Evolutionary conservation across 2,888 invertebrate genomes (phyloP), one percentile per base, ranked within the genome.

Genomic region (Cataglyphis cursor): DNA sequence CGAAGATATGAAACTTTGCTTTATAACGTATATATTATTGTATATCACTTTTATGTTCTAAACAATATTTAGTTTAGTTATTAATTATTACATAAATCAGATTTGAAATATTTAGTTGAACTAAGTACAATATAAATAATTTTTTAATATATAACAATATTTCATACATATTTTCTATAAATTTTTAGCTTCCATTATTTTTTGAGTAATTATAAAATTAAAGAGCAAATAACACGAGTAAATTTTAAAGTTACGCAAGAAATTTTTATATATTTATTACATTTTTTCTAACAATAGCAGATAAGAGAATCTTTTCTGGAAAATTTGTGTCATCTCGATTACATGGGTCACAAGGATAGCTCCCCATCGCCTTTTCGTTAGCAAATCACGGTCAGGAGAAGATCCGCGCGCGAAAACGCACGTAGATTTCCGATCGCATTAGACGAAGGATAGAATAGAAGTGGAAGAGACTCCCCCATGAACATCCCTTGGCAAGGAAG

Each of bases 401-500:
- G 41, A 68, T 59, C 48, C 44, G 38, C 48, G 75, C 68, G 75
- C 68, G 57, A 81, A 84, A 78, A 80, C 72, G 73, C 74, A 65
- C 81, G 82, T 82, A 82, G 87, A 82, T 84, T 57, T 78, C 62
- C 82, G 73, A 82, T 81, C 81, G 85, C 76, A 83, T 85, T 86
- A 88, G 88, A 84, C 75, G 73, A 88, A 70, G 75, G 73, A 74
- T 62, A 84, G 82, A 86, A 59, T 44, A 82, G 78, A 31, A 51
- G 51, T 51, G 51, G 73, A 64, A 81, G 73, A 76, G 70, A 70
- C 74, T 86, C 65, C 85, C 88, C 83, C 83, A 82, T 88, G 87
- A 86, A 87, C 87, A 90, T 90, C 90, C 86, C 88, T 83, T 80
- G 84, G 84, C 85, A 87, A 88, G 83, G 87, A 87, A 82, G 89